Evolutionary conservation across 2,797 vertebrate species (phyloP).

Genomic region (Hozukius guyotensis): DNA sequence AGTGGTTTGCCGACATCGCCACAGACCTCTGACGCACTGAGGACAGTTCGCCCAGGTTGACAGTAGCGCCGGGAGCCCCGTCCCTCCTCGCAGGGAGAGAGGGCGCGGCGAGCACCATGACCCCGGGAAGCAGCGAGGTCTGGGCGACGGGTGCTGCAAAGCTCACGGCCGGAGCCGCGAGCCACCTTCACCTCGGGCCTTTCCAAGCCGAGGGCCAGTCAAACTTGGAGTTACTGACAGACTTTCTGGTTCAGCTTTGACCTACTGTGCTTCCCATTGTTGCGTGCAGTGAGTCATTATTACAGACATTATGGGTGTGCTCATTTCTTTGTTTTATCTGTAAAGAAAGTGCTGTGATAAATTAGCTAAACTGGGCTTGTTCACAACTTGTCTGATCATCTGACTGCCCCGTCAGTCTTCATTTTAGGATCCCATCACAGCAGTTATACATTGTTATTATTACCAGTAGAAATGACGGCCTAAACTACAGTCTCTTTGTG

Average conservation of each 20-base stretch:
- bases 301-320: not conserved
- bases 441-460: not conserved
- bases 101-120: too few species aligned
- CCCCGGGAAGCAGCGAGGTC: too few species aligned
- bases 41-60: too few species aligned
- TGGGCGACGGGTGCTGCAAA: too few species aligned
- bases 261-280: not conserved
- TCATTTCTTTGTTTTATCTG: not conserved
- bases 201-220: not conserved
- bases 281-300: not conserved
- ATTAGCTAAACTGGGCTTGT: not conserved
- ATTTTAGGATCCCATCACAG: not conserved
- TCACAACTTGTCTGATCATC: not conserved
- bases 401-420: not conserved
- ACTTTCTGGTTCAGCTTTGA: not conserved
- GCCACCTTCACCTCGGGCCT: too few species aligned
- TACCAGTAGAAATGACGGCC: not conserved
- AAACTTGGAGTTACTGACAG: too few species aligned
- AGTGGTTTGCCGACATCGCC: too few species aligned
- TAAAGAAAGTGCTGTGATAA: not conserved
- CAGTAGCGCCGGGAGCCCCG: too few species aligned
- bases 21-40: too few species aligned
- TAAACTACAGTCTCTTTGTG: not conserved
- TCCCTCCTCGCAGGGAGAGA: too few species aligned
- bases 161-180: too few species aligned